These are phyloP conservation scores for Nixonia krombeini DNA, from an alignment of 1,140 invertebrate species.

Conservation along the genomic window DNA sequence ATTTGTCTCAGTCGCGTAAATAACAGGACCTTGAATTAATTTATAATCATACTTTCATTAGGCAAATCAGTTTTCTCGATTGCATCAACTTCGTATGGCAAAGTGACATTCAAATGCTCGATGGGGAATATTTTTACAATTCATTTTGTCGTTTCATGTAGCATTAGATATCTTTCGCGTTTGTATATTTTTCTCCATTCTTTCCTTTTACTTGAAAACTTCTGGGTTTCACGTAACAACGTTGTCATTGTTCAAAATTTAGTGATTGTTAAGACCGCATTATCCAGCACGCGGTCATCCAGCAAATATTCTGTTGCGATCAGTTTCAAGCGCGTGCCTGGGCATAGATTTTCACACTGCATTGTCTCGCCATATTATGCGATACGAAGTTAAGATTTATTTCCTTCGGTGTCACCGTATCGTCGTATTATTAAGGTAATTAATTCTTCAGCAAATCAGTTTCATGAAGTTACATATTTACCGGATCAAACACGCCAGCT, in stretches of 20 bases:
- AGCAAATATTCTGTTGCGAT: constrained; percentile 21
- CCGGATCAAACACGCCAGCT: neutral
- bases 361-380: too few species aligned
- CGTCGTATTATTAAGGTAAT: constrained; percentile 11
- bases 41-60: neutral
- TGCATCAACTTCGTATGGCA: too few species aligned
- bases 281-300: constrained; percentile 20
- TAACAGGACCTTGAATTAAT: too few species aligned
- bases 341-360: constrained; percentile 37
- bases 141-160: neutral
- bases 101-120: neutral
- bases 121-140: neutral
- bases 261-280: constrained; percentile 13
- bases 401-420: too few species aligned
- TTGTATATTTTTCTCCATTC: neutral
- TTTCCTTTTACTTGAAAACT: neutral
- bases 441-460: constrained; percentile 16
- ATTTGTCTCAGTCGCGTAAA: too few species aligned
- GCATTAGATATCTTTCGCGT: neutral
- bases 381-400: constrained; percentile 18
- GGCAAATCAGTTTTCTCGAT: neutral
- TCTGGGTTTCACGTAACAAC: constrained; percentile 11
- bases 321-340: constrained; percentile 26
- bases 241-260: constrained; percentile 13
- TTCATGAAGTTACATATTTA: constrained; percentile 2